Percentiles rank a stretch among this genome's conserved stretches.
Conservation (phyloP, 2,888 invertebrate species). For the Stramonita haemastoma region DNA sequence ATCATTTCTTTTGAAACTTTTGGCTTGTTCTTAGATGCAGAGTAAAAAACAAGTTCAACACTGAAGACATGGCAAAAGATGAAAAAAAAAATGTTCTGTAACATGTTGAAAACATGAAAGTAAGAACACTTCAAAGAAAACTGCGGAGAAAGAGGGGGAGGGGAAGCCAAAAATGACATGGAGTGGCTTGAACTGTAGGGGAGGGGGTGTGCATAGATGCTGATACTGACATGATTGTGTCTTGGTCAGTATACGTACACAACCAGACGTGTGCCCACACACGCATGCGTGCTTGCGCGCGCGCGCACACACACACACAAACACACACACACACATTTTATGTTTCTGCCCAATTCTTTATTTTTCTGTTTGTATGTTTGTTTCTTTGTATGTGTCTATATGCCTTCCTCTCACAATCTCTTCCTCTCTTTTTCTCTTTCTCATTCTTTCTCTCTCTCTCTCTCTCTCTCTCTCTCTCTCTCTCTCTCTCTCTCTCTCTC, state of each 20-base stretch:
- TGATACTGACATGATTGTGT: too few relatives aligned
- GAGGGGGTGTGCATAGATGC: not conserved
- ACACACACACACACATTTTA: too few relatives aligned
- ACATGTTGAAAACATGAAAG: too few relatives aligned
- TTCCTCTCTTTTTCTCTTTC: not conserved
- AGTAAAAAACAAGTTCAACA: too few relatives aligned
- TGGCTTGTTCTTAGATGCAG: too few relatives aligned
- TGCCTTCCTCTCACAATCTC: not conserved
- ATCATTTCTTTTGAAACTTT: too few relatives aligned
- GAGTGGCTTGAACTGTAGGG: not conserved
- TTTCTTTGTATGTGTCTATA: not conserved
- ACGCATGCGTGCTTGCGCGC: not conserved
- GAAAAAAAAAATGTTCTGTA: too few relatives aligned
- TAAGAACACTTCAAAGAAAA: too few relatives aligned
- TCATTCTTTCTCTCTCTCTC: not conserved
- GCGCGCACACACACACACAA: too few relatives aligned
- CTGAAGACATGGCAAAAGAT: too few relatives aligned
- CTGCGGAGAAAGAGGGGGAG: too few relatives aligned
- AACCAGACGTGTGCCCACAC: not conserved
- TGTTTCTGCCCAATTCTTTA: not conserved
- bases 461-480: not conserved
- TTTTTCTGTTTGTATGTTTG: not conserved
- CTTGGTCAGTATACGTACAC: not conserved
- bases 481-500: not conserved
- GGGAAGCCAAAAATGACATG: too few relatives aligned